phyloP scores from a whole-genome alignment of 2,888 invertebrate species.

The Nomada ruficornis region DNA sequence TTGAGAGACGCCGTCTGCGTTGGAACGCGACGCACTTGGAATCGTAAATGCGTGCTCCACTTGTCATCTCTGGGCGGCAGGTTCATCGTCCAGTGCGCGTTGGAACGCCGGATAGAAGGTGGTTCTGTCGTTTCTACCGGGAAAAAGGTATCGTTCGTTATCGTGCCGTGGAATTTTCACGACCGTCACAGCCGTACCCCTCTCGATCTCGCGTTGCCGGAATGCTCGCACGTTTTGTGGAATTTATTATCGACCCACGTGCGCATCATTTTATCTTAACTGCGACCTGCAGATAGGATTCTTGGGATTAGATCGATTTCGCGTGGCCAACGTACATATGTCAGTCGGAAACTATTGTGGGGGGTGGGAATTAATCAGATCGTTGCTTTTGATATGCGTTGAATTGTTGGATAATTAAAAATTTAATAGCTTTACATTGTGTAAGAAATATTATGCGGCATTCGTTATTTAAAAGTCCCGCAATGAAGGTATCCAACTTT shows the following conservation, averaged over 20 bases:
- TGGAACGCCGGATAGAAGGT: slow-evolving; percentile 16
- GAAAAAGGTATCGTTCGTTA: slow-evolving; percentile 50
- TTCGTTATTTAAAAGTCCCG: no score
- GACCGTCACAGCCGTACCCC: background rate
- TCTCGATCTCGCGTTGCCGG: slow-evolving; percentile 38
- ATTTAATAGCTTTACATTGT: no score
- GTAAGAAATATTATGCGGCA: no score
- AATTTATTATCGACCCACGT: slow-evolving; percentile 53
- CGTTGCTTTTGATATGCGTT: no score
- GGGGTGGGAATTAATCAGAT: no score
- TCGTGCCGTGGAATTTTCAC: slow-evolving; percentile 58
- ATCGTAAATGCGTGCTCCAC: slow-evolving; percentile 72
- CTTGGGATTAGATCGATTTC: slow-evolving; percentile 22
- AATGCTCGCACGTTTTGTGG: slow-evolving; percentile 42
- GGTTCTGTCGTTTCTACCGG: slow-evolving; percentile 37
- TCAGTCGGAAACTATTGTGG: no score
- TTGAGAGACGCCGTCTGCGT: slow-evolving; percentile 57
- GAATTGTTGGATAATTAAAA: no score
- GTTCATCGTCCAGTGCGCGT: slow-evolving; percentile 57
- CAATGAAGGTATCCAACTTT: no score
- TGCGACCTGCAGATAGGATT: slow-evolving; percentile 5
- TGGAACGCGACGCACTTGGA: slow-evolving; percentile 69
- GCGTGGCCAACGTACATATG: background rate
- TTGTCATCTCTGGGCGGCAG: slow-evolving; percentile 69
- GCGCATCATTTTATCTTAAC: slow-evolving; percentile 24